Base-by-base conservation (phyloP, 2,888 invertebrate genomes). In the Tipula unca region DNA sequence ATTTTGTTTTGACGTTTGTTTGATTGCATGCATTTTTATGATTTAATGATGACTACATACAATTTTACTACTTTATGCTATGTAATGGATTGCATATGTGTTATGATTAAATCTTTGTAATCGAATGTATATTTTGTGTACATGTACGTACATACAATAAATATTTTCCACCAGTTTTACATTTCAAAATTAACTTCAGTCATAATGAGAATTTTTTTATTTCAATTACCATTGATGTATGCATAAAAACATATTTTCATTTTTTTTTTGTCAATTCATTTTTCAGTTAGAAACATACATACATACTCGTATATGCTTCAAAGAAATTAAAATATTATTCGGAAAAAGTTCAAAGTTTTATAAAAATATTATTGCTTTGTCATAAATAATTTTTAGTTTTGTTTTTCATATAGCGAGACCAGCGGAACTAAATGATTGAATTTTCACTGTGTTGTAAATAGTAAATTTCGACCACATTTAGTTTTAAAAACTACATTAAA, bases 11-110 rank as follows among this genome's bases (percentile, higher is more conserved):
- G 69, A 69, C 69, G 13, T 69, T 69, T 25, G 13, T 69, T 69
- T 25, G 69, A 69, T 69, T 69, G 69, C 69, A 69, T 69, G 69
- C 69, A 69, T 69, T 69, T 69, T 69, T 69, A 69, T 69, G 69
- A 69, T 69, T 69, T 25, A 69, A 25, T 25, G 69, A 69, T 69
- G 69, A 69, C 69, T 69, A 69, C 10, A 20, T 25, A 25, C 8
- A 69, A 25, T 69, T 69, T 69, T 10, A 48, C n/a, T n/a, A n/a
- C n/a, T 69, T 69, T 69, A 69, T 69, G 69, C 69, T 25, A 13
- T 25, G 69, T 69, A 69, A 69, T 25, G 69, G 25, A 69, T 69
- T 69, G 69, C 69, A 69, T 69, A 69, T 69, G 69, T 69, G 69
- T 69, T 69, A 25, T 69, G 25, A 69, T 69, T 69, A 69, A 69